Percentiles rank a stretch among this genome's conserved stretches.
These are phyloP conservation scores for Microplitis manilae DNA, from an alignment of 2,888 invertebrate species.

Conservation along the genomic window DNA sequence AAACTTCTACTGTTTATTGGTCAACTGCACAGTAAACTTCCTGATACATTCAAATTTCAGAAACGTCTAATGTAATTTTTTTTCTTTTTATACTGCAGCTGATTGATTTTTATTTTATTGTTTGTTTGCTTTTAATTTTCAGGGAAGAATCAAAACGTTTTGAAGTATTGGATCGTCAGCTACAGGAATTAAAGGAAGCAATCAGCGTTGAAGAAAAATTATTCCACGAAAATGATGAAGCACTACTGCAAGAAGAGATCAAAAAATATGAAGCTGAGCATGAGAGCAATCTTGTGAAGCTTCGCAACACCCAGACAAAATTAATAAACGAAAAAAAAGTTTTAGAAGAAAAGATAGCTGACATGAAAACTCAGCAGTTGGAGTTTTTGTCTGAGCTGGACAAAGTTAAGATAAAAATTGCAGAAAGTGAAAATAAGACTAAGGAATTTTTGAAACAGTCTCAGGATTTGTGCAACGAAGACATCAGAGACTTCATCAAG, in stretches of 20 bases:
- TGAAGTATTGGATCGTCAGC: conserved; percentile 42
- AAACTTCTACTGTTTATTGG: conserved; percentile 45
- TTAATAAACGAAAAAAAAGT: conserved; percentile 51
- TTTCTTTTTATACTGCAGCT: neutral
- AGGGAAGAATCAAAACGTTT: conserved; percentile 37
- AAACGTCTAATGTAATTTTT: conserved; percentile 49
- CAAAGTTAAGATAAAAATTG: conserved; percentile 33
- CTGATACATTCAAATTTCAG: conserved; percentile 45
- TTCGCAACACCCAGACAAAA: conserved; percentile 44
- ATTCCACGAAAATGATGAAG: conserved; percentile 37
- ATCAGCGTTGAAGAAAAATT: conserved; percentile 35
- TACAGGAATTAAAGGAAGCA: conserved; percentile 42
- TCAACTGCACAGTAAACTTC: conserved; percentile 48
- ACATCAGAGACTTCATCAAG: conserved; percentile 41
- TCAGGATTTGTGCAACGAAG: conserved; percentile 53
- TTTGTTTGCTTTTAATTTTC: conserved; percentile 18
- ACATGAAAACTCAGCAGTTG: conserved; percentile 39
- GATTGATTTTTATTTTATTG: too few species aligned
- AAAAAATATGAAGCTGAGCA: conserved; percentile 40
- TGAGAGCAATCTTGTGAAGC: conserved; percentile 47
- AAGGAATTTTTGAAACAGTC: conserved; percentile 42
- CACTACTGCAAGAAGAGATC: conserved; percentile 42
- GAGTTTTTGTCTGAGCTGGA: conserved; percentile 46
- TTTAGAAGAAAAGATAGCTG: conserved; percentile 43
- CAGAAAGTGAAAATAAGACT: conserved; percentile 46